Percentiles rank a stretch among this genome's conserved stretches.
These are phyloP conservation scores for Zelostemma sp. DNA, from an alignment of 1,140 invertebrate genomes.

Conservation along the genomic window DNA sequence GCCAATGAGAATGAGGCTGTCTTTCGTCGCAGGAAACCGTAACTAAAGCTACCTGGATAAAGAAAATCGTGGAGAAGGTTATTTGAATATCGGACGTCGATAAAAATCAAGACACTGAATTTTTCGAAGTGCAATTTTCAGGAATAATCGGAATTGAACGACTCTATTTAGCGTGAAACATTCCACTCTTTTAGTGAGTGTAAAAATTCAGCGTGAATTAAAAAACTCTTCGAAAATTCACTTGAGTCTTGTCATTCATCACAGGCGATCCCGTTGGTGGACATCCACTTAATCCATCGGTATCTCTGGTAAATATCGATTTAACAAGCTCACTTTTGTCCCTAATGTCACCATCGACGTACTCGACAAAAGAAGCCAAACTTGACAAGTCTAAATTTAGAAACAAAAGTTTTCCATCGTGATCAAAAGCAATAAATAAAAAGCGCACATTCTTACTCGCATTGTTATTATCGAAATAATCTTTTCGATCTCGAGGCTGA, in stretches of 20 bases:
- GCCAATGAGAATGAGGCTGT: conserved; percentile 25
- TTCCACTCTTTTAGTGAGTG: no score
- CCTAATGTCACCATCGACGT: neutral
- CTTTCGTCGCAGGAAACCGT: conserved; percentile 45
- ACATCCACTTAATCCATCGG: conserved; percentile 28
- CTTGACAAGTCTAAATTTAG: neutral
- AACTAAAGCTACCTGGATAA: conserved; percentile 35
- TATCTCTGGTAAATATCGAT: conserved; percentile 14
- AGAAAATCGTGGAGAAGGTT: conserved; percentile 4
- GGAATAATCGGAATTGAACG: no score
- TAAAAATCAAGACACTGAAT: no score
- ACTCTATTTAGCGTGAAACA: neutral
- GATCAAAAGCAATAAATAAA: no score
- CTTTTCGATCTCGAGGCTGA: no score
- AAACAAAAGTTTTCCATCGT: no score
- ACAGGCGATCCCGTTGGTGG: conserved; percentile 41
- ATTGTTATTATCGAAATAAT: no score
- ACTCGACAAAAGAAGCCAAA: neutral
- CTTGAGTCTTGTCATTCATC: conserved; percentile 37
- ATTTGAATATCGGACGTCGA: no score
- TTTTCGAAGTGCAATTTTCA: no score
- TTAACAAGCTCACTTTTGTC: neutral
- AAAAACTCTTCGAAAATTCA: conserved; percentile 6
- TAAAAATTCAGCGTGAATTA: no score
- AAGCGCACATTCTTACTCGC: no score